Evolutionary conservation across 2,888 invertebrate species (phyloP).

Genomic region (Cryptocheilus praepositus): DNA sequence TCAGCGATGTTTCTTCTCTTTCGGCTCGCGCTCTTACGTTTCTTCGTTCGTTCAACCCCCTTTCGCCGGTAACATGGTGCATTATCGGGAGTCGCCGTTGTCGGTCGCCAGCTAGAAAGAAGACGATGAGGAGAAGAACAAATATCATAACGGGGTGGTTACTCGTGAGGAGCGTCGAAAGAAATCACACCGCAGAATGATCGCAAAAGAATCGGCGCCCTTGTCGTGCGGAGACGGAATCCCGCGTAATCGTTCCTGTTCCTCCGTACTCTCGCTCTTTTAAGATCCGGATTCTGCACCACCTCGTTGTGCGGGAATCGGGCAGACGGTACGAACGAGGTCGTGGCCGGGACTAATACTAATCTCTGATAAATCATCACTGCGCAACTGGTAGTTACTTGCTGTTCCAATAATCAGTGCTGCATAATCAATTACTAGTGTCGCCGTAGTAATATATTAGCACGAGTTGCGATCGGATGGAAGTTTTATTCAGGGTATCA

Average conservation of each 20-base stretch:
- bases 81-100: conserved; percentile 16
- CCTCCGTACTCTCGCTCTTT: background rate
- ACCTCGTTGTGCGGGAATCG: background rate
- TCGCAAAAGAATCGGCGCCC: background rate
- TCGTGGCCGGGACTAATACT: conserved; percentile 37
- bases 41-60: conserved; percentile 48
- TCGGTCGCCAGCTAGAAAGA: background rate
- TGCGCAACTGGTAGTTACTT: conserved; percentile 42
- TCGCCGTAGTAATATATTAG: conserved; percentile 48
- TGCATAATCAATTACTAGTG: conserved; percentile 50
- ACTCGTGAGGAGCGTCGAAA: background rate
- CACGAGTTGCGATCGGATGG: conserved; percentile 10
- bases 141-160: no score
- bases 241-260: background rate
- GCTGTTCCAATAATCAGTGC: conserved; percentile 44
- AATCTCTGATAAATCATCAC: conserved; percentile 52
- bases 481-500: conserved; percentile 5
- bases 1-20: conserved; percentile 17
- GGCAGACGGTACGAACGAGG: conserved; percentile 25
- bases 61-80: conserved; percentile 42
- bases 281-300: background rate
- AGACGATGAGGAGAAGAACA: background rate
- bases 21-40: conserved; percentile 33
- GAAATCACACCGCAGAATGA: background rate
- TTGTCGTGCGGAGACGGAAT: background rate